Percentiles rank a stretch among this genome's conserved stretches.
phyloP scores from a whole-genome alignment of 1,140 invertebrate species.

The Dryas iulia region DNA sequence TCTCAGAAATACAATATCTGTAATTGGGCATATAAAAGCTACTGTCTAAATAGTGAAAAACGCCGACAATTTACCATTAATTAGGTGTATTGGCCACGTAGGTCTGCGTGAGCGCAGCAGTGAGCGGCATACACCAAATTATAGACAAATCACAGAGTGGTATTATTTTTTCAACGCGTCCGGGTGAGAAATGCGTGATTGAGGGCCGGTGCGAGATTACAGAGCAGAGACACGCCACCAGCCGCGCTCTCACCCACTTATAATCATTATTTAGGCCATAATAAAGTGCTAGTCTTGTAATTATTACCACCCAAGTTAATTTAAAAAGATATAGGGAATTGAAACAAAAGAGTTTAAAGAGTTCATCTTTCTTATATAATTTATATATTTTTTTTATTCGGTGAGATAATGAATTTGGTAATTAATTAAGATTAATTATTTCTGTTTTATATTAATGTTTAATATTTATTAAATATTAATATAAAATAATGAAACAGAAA shows the following conservation, averaged over 20 bases:
- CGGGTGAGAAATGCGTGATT: slow-evolving; percentile 78
- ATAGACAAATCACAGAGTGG: slow-evolving; percentile 69
- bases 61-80: slow-evolving; percentile 38
- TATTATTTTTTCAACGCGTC: slow-evolving; percentile 75
- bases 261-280: slow-evolving; percentile 72
- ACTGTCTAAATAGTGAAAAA: slow-evolving; percentile 61
- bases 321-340: slow-evolving; percentile 5
- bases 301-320: slow-evolving; percentile 69
- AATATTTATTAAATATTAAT: too few species aligned
- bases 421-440: too few species aligned
- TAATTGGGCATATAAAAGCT: slow-evolving; percentile 30
- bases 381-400: too few species aligned
- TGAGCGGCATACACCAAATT: slow-evolving; percentile 68
- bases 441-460: too few species aligned
- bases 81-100: slow-evolving; percentile 22
- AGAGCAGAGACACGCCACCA: slow-evolving; percentile 66
- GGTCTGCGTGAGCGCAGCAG: slow-evolving; percentile 22
- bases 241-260: slow-evolving; percentile 64
- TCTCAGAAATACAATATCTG: not conserved
- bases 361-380: not conserved
- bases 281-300: slow-evolving; percentile 71
- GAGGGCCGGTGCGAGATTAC: slow-evolving; percentile 73
- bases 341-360: not conserved
- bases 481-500: too few species aligned
- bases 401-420: too few species aligned